These are phyloP conservation scores for Eristalis intricaria DNA, from an alignment of 2,888 invertebrate species.

Conservation along the genomic window DNA sequence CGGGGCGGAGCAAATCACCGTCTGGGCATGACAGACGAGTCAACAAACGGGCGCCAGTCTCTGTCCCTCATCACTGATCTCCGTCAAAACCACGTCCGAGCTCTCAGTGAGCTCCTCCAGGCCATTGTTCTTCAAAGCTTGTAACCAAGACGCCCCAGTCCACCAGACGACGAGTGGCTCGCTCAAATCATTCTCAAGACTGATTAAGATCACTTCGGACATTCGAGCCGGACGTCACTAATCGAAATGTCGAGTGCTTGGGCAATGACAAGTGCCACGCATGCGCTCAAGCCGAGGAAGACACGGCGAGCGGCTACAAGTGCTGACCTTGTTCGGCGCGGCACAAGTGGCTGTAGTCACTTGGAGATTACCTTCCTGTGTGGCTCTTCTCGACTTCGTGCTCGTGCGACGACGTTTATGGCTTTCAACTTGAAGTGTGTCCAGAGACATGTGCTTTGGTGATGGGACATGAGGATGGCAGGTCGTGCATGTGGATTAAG, in stretches of 20 bases:
- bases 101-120: not conserved
- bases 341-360: not conserved
- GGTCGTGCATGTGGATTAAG: not conserved
- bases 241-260: not conserved
- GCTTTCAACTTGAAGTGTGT: not conserved
- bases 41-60: not conserved
- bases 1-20: not conserved
- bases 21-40: not conserved
- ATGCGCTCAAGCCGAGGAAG: not conserved
- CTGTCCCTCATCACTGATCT: not conserved
- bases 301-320: not conserved
- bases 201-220: not conserved
- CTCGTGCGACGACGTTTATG: not conserved
- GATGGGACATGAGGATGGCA: not conserved
- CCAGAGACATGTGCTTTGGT: not conserved
- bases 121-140: not conserved
- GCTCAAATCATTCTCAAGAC: not conserved
- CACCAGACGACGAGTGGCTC: not conserved
- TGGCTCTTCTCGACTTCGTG: not conserved
- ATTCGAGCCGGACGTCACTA: not conserved
- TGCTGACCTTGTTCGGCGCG: not conserved
- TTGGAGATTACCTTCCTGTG: not conserved
- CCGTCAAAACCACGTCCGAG: not conserved
- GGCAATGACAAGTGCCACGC: not conserved
- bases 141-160: no score